Evolutionary conservation across 2,113 vertebrate genomes (phyloP).

Genomic region (Syrrhaptes paradoxus): DNA sequence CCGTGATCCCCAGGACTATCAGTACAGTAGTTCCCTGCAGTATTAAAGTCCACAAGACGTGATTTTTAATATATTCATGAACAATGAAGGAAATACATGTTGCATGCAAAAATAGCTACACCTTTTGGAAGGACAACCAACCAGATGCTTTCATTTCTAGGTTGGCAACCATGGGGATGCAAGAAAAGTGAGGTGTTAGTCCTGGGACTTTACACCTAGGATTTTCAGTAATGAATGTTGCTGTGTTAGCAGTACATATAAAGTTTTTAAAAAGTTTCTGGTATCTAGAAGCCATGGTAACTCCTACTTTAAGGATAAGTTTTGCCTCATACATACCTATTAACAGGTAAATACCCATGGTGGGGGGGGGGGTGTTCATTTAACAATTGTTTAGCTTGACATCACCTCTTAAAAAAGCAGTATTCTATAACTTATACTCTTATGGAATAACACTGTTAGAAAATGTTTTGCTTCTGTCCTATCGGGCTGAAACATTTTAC

Average conservation of each 20-base stretch:
- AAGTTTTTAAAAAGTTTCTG: background rate
- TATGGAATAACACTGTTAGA: background rate
- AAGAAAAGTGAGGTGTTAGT: conserved; percentile 26
- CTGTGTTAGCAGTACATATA: background rate
- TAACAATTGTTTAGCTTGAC: background rate
- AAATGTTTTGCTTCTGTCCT: background rate
- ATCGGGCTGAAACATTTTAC: background rate
- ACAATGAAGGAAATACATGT: background rate
- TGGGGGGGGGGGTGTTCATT: accelerated
- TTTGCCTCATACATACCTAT: background rate
- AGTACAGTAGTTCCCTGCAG: background rate
- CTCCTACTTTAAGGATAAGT: background rate
- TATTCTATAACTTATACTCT: background rate
- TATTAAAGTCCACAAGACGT: conserved; percentile 19
- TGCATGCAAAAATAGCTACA: conserved; percentile 40
- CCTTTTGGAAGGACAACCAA: conserved; percentile 46
- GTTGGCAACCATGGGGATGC: background rate
- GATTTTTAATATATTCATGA: conserved; percentile 39
- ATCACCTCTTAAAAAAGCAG: background rate
- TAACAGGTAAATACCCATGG: background rate
- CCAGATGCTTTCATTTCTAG: conserved; percentile 59
- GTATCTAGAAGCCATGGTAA: background rate
- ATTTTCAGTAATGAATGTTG: conserved; percentile 24
- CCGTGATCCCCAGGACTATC: background rate
- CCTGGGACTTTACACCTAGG: conserved; percentile 53